Conservation (phyloP, 2,888 invertebrate species). For the Lasioglossum oenotherae region DNA sequence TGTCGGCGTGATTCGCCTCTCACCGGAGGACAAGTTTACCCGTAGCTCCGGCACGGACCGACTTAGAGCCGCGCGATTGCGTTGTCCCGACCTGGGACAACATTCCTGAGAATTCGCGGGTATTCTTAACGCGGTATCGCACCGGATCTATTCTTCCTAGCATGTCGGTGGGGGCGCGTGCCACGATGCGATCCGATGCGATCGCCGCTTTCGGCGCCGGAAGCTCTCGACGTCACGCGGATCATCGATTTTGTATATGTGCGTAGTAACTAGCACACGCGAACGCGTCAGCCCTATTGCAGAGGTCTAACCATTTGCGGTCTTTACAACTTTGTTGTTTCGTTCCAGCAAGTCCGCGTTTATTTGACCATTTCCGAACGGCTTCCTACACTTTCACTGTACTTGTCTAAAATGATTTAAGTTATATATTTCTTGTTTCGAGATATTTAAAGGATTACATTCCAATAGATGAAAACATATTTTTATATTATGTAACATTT, state of each 20-base stretch:
- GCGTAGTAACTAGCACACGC: not conserved
- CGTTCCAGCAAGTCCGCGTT: too few species aligned
- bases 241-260: not conserved
- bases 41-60: conserved; percentile 17
- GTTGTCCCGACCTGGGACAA: conserved; percentile 65
- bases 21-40: conserved; percentile 49
- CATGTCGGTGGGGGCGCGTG: not conserved
- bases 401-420: too few species aligned
- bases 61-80: conserved; percentile 24
- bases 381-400: too few species aligned
- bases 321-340: too few species aligned
- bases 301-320: too few species aligned
- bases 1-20: conserved; percentile 49
- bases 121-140: conserved; percentile 38
- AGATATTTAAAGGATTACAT: too few species aligned
- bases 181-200: not conserved
- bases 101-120: conserved; percentile 57
- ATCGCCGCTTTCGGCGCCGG: not conserved
- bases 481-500: too few species aligned
- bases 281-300: too few species aligned
- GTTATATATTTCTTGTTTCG: too few species aligned
- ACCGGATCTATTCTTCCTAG: conserved; percentile 15
- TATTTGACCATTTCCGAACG: too few species aligned
- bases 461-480: too few species aligned
- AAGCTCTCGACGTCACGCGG: not conserved